Evolutionary conservation across 2,113 vertebrate genomes (phyloP).

Genomic region (Tragelaphus scriptus): DNA sequence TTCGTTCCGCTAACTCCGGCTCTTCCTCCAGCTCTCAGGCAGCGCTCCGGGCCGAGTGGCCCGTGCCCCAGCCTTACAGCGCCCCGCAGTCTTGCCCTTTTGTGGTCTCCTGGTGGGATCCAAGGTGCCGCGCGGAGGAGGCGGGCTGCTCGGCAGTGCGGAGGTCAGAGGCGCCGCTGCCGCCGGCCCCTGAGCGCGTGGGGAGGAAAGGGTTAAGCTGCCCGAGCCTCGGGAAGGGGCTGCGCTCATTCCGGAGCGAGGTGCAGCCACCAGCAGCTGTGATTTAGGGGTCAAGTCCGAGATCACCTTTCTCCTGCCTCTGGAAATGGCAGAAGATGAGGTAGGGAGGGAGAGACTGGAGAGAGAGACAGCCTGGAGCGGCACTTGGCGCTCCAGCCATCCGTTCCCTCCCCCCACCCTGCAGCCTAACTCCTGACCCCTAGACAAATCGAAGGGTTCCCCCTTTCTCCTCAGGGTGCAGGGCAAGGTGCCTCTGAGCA

Average conservation of each 20-base stretch:
- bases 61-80: conserved; percentile 31
- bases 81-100: conserved; percentile 53
- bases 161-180: conserved; percentile 21
- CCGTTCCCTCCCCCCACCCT: background rate
- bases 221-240: conserved; percentile 53
- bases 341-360: background rate
- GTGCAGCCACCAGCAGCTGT: conserved; percentile 70
- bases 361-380: conserved; percentile 3
- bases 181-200: background rate
- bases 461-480: background rate
- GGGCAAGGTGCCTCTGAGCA: background rate
- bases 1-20: conserved; percentile 63
- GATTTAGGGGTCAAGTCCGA: conserved; percentile 80
- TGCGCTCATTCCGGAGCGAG: conserved; percentile 59
- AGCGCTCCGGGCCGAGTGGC: conserved; percentile 46
- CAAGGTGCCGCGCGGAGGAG: conserved; percentile 51
- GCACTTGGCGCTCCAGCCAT: conserved; percentile 31
- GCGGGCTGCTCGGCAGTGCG: background rate
- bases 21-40: conserved; percentile 51
- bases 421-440: background rate
- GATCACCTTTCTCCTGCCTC: conserved; percentile 74
- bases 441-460: conserved; percentile 37
- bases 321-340: conserved; percentile 66
- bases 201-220: conserved; percentile 71
- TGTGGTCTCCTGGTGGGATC: conserved; percentile 49